These are phyloP conservation scores for Crepidodera aurea DNA, from an alignment of 2,888 invertebrate genomes.

Conservation along the genomic window DNA sequence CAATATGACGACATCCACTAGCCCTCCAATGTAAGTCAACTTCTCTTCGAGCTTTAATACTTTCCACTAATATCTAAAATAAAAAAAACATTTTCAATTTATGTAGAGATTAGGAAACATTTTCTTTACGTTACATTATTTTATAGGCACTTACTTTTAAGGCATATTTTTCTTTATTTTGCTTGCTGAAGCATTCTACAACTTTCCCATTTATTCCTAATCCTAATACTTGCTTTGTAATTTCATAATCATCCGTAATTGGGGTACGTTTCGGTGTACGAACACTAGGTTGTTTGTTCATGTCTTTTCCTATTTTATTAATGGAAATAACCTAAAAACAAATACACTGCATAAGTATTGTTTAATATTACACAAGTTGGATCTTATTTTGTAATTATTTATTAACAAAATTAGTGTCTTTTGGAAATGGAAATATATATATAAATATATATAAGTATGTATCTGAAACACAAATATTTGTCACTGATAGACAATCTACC, in stretches of 20 bases:
- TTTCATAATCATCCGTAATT: slow-evolving; percentile 89
- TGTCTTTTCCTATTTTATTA: slow-evolving; percentile 25
- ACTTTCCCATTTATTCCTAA: slow-evolving; percentile 99
- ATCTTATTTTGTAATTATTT: neutral
- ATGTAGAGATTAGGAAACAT: too few species aligned
- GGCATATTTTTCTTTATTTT: slow-evolving; percentile 82
- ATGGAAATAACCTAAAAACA: slow-evolving; percentile 17
- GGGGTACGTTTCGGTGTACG: slow-evolving; percentile 77
- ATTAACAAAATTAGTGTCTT: neutral
- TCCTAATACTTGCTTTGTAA: slow-evolving; percentile 92
- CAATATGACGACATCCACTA: slow-evolving; percentile 90
- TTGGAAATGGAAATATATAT: too few species aligned
- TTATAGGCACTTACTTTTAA: slow-evolving; percentile 79
- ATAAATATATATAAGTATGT: neutral
- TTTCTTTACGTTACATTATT: too few species aligned
- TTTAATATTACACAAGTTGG: slow-evolving; percentile 3
- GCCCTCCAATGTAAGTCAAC: slow-evolving; percentile 96
- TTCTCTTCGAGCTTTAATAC: slow-evolving; percentile 90
- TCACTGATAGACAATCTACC: slow-evolving; percentile 2
- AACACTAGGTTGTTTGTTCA: slow-evolving; percentile 47
- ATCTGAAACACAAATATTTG: slow-evolving; percentile 4
- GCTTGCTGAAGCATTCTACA: slow-evolving; percentile 87
- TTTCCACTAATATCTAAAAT: slow-evolving; percentile 84
- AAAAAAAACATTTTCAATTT: too few species aligned
- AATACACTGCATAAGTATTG: neutral